Percentiles rank a stretch among this genome's conserved stretches.
phyloP scores from a whole-genome alignment of 2,113 vertebrate genomes.

The Trichomycterus rosablanca region DNA sequence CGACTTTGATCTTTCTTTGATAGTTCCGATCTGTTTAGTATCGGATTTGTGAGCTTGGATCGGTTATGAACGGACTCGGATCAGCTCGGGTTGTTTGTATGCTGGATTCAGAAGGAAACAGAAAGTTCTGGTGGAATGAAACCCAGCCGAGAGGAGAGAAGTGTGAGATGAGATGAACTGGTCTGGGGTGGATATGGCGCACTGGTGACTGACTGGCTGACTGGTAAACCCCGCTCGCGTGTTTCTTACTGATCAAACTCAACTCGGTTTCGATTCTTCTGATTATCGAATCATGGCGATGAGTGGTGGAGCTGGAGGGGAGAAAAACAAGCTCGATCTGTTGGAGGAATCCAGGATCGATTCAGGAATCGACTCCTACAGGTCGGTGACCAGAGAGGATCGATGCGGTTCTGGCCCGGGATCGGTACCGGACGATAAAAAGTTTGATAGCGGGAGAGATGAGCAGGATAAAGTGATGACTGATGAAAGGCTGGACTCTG shows the following conservation, averaged over 20 bases:
- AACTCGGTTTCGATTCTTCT: not conserved
- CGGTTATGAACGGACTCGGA: not conserved
- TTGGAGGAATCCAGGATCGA: slow-evolving; percentile 63
- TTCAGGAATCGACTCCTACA: slow-evolving; percentile 65
- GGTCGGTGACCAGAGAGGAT: slow-evolving; percentile 57
- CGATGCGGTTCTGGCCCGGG: not conserved
- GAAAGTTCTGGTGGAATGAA: slow-evolving; percentile 58
- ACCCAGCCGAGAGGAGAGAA: slow-evolving; percentile 31
- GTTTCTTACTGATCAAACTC: slow-evolving; percentile 2
- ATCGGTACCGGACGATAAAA: slow-evolving; percentile 30
- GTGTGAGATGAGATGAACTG: slow-evolving; percentile 18
- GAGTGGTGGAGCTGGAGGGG: slow-evolving; percentile 44
- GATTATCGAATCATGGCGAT: slow-evolving; percentile 58
- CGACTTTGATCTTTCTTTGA: no score
- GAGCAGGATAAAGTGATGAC: slow-evolving; percentile 57
- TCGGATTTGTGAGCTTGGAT: not conserved
- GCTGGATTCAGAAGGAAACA: not conserved
- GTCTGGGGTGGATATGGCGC: slow-evolving; percentile 54
- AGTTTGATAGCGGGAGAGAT: slow-evolving; percentile 38
- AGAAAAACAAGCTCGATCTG: slow-evolving; percentile 54
- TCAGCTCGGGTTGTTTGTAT: not conserved
- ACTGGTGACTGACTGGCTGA: slow-evolving; percentile 1
- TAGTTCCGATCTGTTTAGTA: not conserved
- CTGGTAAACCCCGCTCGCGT: no score
- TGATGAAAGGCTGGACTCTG: slow-evolving; percentile 70